Conservation (phyloP, 2,113 vertebrate genomes). For the Ailuropoda melanoleuca region DNA sequence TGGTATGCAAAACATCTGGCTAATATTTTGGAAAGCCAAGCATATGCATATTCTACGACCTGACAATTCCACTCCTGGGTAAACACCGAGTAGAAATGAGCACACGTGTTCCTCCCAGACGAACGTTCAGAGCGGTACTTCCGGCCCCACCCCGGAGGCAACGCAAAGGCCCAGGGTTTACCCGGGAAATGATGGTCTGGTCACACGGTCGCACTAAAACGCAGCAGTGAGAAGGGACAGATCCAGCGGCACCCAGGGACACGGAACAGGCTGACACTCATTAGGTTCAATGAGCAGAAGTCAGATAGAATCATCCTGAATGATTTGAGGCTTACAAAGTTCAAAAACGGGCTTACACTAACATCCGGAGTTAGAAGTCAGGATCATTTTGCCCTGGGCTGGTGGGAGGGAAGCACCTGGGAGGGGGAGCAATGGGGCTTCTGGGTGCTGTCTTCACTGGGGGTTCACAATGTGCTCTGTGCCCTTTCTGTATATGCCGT, state of each 20-base stretch:
- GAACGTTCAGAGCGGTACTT: not conserved
- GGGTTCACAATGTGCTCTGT: not conserved
- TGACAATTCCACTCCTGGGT: not conserved
- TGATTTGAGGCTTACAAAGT: not conserved
- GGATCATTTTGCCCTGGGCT: not conserved
- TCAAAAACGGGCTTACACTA: not conserved
- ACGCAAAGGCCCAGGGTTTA: not conserved
- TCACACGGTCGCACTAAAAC: too few relatives aligned
- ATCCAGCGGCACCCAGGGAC: not conserved
- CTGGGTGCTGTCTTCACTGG: not conserved
- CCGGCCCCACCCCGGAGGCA: not conserved
- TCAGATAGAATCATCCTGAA: not conserved
- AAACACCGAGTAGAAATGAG: not conserved
- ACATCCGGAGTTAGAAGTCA: not conserved
- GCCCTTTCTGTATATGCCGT: rapidly evolving
- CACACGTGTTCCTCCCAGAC: not conserved
- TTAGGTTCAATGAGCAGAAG: not conserved
- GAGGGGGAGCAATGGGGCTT: too few relatives aligned
- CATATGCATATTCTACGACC: not conserved
- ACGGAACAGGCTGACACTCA: not conserved
- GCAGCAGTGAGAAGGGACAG: not conserved
- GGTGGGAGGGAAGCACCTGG: not conserved
- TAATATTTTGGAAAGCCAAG: conserved; percentile 19
- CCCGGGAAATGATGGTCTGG: too few relatives aligned
- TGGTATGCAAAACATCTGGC: not conserved